These are phyloP conservation scores for Drosophila kohkoa DNA, from an alignment of 1,140 invertebrate species.

Conservation along the genomic window DNA sequence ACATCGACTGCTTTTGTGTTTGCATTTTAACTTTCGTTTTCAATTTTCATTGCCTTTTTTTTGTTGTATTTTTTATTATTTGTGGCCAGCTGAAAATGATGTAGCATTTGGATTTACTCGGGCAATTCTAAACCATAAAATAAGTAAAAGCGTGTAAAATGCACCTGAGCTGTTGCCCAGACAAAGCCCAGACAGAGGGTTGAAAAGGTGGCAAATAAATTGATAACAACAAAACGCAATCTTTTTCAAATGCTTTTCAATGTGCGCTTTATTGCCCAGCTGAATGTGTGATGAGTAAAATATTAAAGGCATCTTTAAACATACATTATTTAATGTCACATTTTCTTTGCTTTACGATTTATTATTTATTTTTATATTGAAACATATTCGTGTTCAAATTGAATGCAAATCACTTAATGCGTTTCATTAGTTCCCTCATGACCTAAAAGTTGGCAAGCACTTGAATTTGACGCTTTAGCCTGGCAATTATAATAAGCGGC, in stretches of 20 bases:
- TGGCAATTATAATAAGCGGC: conserved; percentile 33
- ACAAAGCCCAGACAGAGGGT: conserved; percentile 48
- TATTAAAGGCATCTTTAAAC: neutral
- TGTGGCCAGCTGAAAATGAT: conserved; percentile 50
- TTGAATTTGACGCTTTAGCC: neutral
- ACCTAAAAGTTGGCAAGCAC: no score
- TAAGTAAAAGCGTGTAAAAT: conserved; percentile 61
- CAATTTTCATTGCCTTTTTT: conserved; percentile 63
- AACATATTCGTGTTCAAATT: no score
- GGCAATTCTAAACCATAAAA: conserved; percentile 45
- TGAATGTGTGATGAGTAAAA: neutral
- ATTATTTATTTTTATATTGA: neutral
- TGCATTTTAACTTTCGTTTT: conserved; percentile 77
- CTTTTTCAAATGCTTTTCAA: conserved; percentile 17
- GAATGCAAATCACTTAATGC: no score
- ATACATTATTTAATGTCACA: neutral
- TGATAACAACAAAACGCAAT: conserved; percentile 8
- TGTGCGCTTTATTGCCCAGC: conserved; percentile 31
- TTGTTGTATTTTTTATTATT: conserved; percentile 34
- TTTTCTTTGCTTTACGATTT: neutral
- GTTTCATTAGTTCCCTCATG: no score
- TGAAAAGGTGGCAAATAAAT: neutral
- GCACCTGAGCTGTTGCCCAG: conserved; percentile 65
- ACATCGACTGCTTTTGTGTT: conserved; percentile 38
- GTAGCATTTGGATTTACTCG: conserved; percentile 40